A percentile compares a stretch with the other conserved stretches of the same genome.
Evolutionary conservation across 2,888 invertebrate species (phyloP).

Genomic region (Keiferia lycopersicella): DNA sequence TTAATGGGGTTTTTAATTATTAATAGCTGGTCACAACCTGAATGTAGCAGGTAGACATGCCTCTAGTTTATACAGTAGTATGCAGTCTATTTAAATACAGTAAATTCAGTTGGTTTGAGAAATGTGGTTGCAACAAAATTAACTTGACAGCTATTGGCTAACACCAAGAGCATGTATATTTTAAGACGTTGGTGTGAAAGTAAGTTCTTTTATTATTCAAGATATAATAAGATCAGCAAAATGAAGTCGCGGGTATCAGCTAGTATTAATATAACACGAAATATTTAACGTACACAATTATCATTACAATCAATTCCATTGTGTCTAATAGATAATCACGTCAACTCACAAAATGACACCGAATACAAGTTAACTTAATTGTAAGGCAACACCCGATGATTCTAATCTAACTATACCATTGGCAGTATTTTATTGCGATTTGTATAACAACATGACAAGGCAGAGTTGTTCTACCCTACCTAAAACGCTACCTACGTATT

Average conservation of each 20-base stretch:
- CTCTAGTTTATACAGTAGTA: not conserved
- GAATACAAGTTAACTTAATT: constrained; percentile 14
- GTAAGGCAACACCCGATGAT: constrained; percentile 20
- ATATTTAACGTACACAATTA: not conserved
- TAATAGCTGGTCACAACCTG: constrained; percentile 4
- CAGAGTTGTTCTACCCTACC: not conserved
- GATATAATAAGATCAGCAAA: too few relatives aligned
- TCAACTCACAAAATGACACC: constrained; percentile 11
- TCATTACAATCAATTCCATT: constrained; percentile 13
- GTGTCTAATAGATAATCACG: constrained; percentile 11
- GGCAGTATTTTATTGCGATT: constrained; percentile 26
- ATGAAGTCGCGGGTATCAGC: too few relatives aligned
- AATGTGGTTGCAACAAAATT: too few relatives aligned
- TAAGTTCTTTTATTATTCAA: too few relatives aligned
- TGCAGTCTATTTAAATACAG: not conserved
- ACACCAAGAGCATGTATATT: too few relatives aligned
- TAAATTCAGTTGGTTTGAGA: too few relatives aligned
- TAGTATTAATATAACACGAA: constrained; percentile 8
- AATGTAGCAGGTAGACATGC: not conserved
- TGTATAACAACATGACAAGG: not conserved
- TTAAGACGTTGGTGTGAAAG: too few relatives aligned
- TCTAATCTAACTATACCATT: constrained; percentile 3
- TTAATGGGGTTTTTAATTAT: not conserved
- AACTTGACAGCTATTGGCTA: too few relatives aligned
- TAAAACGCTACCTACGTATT: not conserved